Evolutionary conservation across 2,888 invertebrate genomes (phyloP).

Genomic region (Macaria notata): DNA sequence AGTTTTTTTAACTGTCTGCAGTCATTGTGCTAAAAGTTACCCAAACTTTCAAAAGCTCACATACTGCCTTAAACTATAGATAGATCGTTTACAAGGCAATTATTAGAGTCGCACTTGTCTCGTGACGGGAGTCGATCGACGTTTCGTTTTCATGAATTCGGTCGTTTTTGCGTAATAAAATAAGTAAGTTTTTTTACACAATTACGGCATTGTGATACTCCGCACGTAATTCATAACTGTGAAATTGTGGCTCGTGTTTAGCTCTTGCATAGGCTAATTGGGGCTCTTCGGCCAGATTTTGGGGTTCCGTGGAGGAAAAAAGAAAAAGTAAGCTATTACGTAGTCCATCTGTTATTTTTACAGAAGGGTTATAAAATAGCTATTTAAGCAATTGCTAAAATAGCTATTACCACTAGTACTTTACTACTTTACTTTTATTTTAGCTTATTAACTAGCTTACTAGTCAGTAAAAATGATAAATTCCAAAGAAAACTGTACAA

Average conservation of each 20-base stretch:
- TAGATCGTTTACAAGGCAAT: slow-evolving; percentile 24
- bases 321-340: too few relatives aligned
- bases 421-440: too few relatives aligned
- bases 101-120: slow-evolving; percentile 56
- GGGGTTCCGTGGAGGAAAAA: too few relatives aligned
- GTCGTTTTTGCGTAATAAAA: slow-evolving; percentile 52
- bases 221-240: slow-evolving; percentile 28
- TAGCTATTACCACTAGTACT: too few relatives aligned
- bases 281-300: too few relatives aligned
- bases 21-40: too few relatives aligned
- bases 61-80: not conserved
- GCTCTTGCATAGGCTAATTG: not conserved
- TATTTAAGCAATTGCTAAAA: too few relatives aligned
- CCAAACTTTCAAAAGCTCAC: not conserved
- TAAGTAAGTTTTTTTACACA: slow-evolving; percentile 14
- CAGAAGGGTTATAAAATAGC: too few relatives aligned
- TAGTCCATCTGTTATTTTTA: too few relatives aligned
- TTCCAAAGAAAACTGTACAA: too few relatives aligned
- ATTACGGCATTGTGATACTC: slow-evolving; percentile 35
- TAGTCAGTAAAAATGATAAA: too few relatives aligned
- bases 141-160: slow-evolving; percentile 59
- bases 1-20: not conserved
- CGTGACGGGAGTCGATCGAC: slow-evolving; percentile 55
- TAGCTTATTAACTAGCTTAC: too few relatives aligned
- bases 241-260: slow-evolving; percentile 15